Conservation (phyloP, 2,113 vertebrate species). For the Hemichromis elongatus region DNA sequence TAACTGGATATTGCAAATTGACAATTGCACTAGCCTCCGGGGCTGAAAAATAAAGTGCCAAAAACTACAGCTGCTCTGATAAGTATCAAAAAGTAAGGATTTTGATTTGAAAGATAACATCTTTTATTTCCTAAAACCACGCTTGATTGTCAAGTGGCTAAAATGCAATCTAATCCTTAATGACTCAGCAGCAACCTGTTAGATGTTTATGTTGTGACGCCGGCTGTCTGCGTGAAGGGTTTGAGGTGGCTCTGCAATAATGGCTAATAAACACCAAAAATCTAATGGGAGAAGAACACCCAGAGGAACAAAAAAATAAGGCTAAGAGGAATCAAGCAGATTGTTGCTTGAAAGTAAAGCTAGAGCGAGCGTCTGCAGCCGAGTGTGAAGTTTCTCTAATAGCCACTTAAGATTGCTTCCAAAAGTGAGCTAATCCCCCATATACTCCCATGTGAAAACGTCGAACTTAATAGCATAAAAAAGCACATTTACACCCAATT, state of each 20-base stretch:
- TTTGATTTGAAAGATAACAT: not conserved
- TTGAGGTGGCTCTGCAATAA: not conserved
- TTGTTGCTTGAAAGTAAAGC: not conserved
- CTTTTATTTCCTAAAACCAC: fast-evolving
- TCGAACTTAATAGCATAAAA: not conserved
- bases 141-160: not conserved
- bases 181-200: not conserved
- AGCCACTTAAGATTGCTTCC: not conserved
- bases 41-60: not conserved
- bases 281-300: not conserved
- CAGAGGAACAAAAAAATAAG: not conserved
- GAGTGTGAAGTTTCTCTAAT: not conserved
- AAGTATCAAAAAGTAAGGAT: not conserved
- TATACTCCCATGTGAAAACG: not conserved
- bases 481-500: not conserved
- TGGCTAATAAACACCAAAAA: not conserved
- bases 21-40: not conserved
- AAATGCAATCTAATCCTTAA: not conserved
- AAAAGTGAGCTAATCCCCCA: not conserved
- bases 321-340: not conserved
- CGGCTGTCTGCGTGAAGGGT: fast-evolving
- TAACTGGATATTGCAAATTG: not conserved
- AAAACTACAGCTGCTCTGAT: not conserved
- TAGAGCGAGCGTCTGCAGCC: not conserved
- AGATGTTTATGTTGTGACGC: not conserved